Evolutionary conservation across 2,113 vertebrate genomes (phyloP).

Genomic region (Balaenoptera acutorostrata): DNA sequence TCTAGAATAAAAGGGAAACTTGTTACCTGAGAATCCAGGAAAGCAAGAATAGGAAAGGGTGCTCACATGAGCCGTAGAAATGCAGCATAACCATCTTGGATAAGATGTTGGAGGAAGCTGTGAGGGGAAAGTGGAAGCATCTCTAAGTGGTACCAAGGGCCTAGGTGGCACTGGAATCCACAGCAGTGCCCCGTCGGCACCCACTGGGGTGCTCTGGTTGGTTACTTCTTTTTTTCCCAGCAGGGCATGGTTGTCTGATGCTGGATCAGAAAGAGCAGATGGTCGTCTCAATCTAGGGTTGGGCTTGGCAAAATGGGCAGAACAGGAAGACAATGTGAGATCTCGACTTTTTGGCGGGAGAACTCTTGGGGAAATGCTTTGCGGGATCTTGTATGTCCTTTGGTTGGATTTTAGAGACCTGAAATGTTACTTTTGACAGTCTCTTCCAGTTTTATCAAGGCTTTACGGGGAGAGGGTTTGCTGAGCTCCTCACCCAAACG

Average conservation of each 20-base stretch:
- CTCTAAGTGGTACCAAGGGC: too few species aligned
- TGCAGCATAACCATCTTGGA: too few species aligned
- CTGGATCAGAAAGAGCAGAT: background rate
- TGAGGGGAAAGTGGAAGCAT: fast-evolving
- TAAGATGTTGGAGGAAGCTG: fast-evolving
- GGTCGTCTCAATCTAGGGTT: background rate
- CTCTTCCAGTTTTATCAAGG: background rate
- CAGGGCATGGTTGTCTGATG: background rate
- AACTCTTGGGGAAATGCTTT: background rate
- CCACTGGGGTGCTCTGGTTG: fast-evolving
- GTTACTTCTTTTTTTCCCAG: background rate
- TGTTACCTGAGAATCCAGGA: background rate
- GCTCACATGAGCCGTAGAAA: background rate
- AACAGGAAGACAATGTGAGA: background rate
- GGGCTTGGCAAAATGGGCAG: background rate
- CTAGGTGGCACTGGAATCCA: fast-evolving
- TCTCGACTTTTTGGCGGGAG: background rate
- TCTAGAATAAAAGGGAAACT: background rate
- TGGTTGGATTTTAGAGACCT: background rate
- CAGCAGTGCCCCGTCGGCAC: background rate
- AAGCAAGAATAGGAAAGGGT: background rate
- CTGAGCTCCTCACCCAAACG: fast-evolving
- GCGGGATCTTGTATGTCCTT: background rate
- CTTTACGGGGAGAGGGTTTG: background rate
- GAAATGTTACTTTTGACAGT: background rate